phyloP scores from a whole-genome alignment of 2,888 invertebrate species.

The Troglohyphantes excavatus region DNA sequence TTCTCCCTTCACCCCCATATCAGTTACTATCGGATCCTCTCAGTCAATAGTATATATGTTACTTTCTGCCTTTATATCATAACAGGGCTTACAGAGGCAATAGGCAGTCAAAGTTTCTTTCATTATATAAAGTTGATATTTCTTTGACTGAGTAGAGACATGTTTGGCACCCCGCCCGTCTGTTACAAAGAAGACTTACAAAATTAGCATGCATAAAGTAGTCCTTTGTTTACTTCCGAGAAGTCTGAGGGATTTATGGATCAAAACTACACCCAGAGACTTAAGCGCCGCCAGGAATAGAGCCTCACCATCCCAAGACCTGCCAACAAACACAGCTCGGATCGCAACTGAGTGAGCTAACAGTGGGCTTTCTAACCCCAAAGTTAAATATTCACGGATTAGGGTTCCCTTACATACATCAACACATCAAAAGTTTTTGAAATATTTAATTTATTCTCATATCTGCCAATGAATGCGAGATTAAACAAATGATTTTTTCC shows the following conservation, averaged over 20 bases:
- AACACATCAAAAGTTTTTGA: background rate
- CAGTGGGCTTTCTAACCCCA: background rate
- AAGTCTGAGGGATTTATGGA: background rate
- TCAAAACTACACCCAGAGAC: background rate
- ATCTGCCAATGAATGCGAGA: too few relatives aligned
- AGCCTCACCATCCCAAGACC: background rate
- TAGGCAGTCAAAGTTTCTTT: too few relatives aligned
- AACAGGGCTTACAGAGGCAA: too few relatives aligned
- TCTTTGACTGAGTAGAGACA: background rate
- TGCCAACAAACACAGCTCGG: background rate
- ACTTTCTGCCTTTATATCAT: too few relatives aligned
- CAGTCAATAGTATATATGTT: too few relatives aligned
- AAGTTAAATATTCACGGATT: background rate
- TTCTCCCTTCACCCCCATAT: too few relatives aligned
- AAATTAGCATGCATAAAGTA: conserved; percentile 9
- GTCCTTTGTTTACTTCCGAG: background rate
- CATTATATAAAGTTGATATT: too few relatives aligned
- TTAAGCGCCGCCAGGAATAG: background rate
- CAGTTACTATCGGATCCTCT: too few relatives aligned
- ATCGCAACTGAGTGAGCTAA: background rate
- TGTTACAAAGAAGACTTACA: background rate
- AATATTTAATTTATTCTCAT: too few relatives aligned
- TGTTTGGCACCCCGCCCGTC: background rate
- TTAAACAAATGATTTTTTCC: too few relatives aligned
- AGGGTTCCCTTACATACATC: background rate